These are phyloP conservation scores for Aleiodes alternator DNA, from an alignment of 2,888 invertebrate genomes.

Conservation along the genomic window DNA sequence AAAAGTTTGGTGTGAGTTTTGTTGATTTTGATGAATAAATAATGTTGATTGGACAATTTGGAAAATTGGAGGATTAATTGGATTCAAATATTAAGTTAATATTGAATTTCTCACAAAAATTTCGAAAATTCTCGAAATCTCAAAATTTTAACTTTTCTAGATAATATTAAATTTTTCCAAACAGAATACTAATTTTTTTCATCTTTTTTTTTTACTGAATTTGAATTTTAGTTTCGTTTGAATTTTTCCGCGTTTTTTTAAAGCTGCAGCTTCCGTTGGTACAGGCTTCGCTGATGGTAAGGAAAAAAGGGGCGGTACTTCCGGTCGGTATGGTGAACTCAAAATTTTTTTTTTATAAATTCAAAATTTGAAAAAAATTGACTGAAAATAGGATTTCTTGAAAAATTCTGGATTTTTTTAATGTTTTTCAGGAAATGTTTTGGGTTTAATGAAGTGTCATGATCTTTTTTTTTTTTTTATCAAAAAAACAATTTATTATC, in stretches of 20 bases:
- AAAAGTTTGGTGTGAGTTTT: too few species aligned
- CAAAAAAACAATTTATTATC: conserved; percentile 73
- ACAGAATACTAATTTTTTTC: too few species aligned
- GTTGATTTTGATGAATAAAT: too few species aligned
- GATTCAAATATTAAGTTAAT: too few species aligned
- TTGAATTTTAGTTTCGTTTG: not conserved
- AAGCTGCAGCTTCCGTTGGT: not conserved
- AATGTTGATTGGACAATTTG: too few species aligned
- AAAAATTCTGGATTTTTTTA: not conserved
- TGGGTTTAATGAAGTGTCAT: not conserved
- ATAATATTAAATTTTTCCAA: not conserved
- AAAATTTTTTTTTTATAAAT: not conserved
- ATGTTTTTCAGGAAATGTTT: not conserved
- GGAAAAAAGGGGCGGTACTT: not conserved
- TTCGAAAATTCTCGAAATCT: too few species aligned
- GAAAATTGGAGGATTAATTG: too few species aligned
- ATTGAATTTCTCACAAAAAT: too few species aligned
- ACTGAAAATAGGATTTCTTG: not conserved
- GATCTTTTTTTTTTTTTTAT: conserved; percentile 50
- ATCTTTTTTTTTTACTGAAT: too few species aligned
- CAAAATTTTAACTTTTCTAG: too few species aligned
- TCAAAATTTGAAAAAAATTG: not conserved
- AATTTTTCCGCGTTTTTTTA: not conserved
- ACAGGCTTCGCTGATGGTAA: conserved; percentile 5
- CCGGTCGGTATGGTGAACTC: not conserved